Conservation (phyloP, 2,888 invertebrate genomes). For the Rhodophaea formosa region DNA sequence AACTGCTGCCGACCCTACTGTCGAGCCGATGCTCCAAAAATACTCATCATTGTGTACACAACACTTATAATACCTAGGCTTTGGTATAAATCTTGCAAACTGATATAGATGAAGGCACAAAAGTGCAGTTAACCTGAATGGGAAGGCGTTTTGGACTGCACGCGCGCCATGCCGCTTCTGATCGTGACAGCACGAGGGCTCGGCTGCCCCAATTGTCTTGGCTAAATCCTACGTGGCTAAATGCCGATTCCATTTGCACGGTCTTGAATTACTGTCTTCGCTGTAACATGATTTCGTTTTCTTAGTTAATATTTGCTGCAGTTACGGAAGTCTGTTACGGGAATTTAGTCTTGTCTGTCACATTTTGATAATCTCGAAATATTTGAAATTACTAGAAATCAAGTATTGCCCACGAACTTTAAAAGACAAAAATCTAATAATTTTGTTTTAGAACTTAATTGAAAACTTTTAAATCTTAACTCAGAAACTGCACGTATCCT, state of each 20-base stretch:
- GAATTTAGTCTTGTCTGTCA: not conserved
- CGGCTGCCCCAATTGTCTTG: not conserved
- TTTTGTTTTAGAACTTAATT: too few relatives aligned
- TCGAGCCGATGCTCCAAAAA: conserved; percentile 63
- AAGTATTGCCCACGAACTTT: too few relatives aligned
- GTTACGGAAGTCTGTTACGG: not conserved
- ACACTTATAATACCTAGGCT: conserved; percentile 71
- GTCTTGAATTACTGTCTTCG: conserved; percentile 12
- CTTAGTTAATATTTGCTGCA: not conserved
- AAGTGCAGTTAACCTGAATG: conserved; percentile 45
- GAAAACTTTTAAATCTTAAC: too few relatives aligned
- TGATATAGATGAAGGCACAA: conserved; percentile 50
- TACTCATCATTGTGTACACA: conserved; percentile 75
- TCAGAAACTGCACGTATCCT: too few relatives aligned
- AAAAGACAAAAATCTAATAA: too few relatives aligned
- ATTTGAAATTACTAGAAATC: too few relatives aligned
- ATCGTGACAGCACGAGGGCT: not conserved
- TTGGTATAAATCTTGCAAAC: conserved; percentile 63
- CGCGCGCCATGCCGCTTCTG: conserved; percentile 1
- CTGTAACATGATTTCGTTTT: conserved; percentile 10
- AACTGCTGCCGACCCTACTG: conserved; percentile 57
- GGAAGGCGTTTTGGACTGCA: conserved; percentile 18
- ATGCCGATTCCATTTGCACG: conserved; percentile 10
- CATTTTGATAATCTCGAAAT: too few relatives aligned
- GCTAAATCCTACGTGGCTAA: not conserved